phyloP scores from a whole-genome alignment of 2,113 vertebrate species.

The Columba livia region DNA sequence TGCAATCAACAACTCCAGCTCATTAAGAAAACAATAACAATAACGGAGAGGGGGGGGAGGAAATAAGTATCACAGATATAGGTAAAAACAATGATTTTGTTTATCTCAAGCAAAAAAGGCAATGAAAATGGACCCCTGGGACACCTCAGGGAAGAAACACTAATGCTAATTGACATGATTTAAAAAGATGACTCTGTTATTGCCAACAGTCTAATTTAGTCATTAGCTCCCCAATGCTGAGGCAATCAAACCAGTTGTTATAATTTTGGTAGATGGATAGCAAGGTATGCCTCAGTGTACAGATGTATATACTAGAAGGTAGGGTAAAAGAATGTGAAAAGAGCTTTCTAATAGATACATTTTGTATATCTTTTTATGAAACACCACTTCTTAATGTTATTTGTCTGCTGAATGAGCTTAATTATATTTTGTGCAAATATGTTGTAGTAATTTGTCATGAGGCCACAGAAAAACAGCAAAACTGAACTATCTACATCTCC shows the following conservation, averaged over 20 bases:
- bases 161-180: conserved; percentile 76
- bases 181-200: conserved; percentile 70
- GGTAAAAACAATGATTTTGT: conserved; percentile 67
- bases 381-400: background rate
- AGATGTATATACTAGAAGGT: background rate
- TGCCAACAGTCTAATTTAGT: conserved; percentile 72
- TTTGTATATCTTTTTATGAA: conserved; percentile 39
- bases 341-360: conserved; percentile 38
- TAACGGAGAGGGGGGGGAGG: background rate
- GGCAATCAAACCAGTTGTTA: conserved; percentile 63
- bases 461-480: background rate
- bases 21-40: conserved; percentile 12
- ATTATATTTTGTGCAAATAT: background rate
- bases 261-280: conserved; percentile 46
- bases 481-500: background rate
- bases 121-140: conserved; percentile 60
- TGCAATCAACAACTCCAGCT: background rate
- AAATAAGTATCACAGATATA: background rate
- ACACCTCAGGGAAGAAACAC: conserved; percentile 66
- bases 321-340: conserved; percentile 23
- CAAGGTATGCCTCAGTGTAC: conserved; percentile 2
- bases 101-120: conserved; percentile 69
- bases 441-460: background rate
- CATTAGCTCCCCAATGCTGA: conserved; percentile 63
- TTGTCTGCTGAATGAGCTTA: background rate